These are phyloP conservation scores for Crenichthys baileyi DNA, from an alignment of 2,797 vertebrate genomes.

Conservation along the genomic window DNA sequence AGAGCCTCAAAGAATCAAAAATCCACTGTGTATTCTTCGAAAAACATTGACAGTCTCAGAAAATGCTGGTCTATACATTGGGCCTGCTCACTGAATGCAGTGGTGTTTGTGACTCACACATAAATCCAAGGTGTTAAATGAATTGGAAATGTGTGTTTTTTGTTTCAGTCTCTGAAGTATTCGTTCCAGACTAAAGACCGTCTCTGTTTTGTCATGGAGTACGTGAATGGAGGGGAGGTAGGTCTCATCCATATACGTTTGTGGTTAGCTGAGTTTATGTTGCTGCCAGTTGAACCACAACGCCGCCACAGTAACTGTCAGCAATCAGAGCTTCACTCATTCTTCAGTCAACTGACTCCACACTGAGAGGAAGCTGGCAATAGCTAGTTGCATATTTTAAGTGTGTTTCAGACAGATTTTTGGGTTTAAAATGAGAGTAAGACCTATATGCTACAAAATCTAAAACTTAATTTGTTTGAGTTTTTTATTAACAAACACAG, in stretches of 20 bases:
- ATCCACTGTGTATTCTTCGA: neutral
- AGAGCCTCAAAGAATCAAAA: neutral
- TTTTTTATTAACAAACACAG: neutral
- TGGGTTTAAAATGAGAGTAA: neutral
- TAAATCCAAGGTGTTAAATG: neutral
- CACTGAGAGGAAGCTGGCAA: neutral
- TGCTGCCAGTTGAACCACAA: slow-evolving; percentile 59
- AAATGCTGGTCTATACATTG: neutral
- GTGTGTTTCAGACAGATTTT: too few relatives aligned
- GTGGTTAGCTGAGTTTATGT: slow-evolving; percentile 39
- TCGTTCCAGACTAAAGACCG: slow-evolving; percentile 99
- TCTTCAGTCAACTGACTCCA: slow-evolving; percentile 8
- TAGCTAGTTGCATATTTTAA: neutral
- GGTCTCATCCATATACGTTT: slow-evolving; percentile 50
- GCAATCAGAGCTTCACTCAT: slow-evolving; percentile 2
- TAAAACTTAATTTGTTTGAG: neutral
- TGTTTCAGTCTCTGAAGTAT: slow-evolving; percentile 96
- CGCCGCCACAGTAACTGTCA: slow-evolving; percentile 59
- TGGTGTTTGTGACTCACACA: neutral
- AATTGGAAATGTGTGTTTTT: slow-evolving; percentile 46
- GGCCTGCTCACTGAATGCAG: neutral
- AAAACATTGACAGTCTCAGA: neutral
- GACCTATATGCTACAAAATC: too few relatives aligned
- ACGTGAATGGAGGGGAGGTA: slow-evolving; percentile 98
- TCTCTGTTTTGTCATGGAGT: slow-evolving; percentile 98